phyloP scores from a whole-genome alignment of 2,888 invertebrate genomes.

The Drosophila sordidula region DNA sequence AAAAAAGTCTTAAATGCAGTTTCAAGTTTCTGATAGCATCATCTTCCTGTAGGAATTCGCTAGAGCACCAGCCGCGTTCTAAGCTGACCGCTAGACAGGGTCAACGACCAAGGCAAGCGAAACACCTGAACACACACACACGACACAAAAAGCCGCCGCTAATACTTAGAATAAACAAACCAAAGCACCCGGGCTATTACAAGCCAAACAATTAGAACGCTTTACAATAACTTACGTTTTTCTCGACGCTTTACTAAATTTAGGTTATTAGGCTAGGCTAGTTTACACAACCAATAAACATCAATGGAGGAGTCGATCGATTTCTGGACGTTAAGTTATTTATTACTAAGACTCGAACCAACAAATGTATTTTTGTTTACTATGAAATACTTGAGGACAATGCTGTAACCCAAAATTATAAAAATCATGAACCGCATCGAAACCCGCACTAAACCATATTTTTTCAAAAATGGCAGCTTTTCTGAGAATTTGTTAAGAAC shows the following conservation, averaged over 20 bases:
- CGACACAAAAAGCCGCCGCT: slow-evolving; percentile 30
- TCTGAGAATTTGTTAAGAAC: too few relatives aligned
- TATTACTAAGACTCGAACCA: too few relatives aligned
- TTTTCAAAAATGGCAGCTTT: too few relatives aligned
- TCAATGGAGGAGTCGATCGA: neutral
- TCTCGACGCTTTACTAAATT: slow-evolving; percentile 22
- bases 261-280: slow-evolving; percentile 63
- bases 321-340: too few relatives aligned
- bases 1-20: slow-evolving; percentile 38
- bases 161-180: slow-evolving; percentile 49
- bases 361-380: too few relatives aligned
- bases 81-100: slow-evolving; percentile 36
- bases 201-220: slow-evolving; percentile 58
- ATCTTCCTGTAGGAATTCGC: slow-evolving; percentile 65
- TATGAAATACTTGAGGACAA: too few relatives aligned
- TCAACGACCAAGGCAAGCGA: slow-evolving; percentile 64
- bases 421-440: too few relatives aligned
- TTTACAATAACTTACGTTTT: slow-evolving; percentile 55
- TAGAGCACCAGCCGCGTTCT: slow-evolving; percentile 23
- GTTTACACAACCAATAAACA: slow-evolving; percentile 33
- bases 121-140: slow-evolving; percentile 30
- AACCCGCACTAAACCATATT: too few relatives aligned
- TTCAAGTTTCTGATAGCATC: slow-evolving; percentile 50
- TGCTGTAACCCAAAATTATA: too few relatives aligned
- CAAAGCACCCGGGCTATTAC: slow-evolving; percentile 21